Evolutionary conservation across 2,113 vertebrate species (phyloP).

Genomic region (Triplophysa rosa): DNA sequence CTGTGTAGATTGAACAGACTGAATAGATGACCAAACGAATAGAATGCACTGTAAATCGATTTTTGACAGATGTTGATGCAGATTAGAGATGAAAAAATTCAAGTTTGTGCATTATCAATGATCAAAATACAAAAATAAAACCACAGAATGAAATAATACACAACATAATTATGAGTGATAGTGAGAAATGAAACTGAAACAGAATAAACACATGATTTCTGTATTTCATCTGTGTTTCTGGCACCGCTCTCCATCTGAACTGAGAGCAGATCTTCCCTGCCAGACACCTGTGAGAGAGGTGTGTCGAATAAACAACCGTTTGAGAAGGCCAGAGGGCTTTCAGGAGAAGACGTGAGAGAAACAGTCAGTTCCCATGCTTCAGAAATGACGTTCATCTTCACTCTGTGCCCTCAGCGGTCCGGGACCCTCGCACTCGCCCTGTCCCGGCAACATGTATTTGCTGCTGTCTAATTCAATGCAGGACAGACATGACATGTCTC

Average conservation of each 20-base stretch:
- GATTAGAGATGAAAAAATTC: too few relatives aligned
- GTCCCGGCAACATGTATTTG: too few relatives aligned
- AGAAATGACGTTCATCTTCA: background rate
- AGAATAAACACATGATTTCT: too few relatives aligned
- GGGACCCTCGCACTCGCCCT: too few relatives aligned
- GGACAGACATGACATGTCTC: background rate
- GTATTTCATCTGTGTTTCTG: too few relatives aligned
- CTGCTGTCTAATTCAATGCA: too few relatives aligned
- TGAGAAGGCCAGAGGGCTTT: background rate
- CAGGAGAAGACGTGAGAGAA: background rate
- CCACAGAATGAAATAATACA: background rate
- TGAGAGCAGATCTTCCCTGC: too few relatives aligned
- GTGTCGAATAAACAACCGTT: background rate
- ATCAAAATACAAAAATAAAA: background rate
- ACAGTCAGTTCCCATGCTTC: conserved; percentile 5
- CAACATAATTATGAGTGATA: background rate
- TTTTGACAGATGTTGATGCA: too few relatives aligned
- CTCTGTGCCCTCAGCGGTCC: background rate
- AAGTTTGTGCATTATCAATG: background rate
- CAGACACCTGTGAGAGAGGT: background rate
- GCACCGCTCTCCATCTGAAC: too few relatives aligned
- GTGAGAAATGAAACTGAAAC: background rate
- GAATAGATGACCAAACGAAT: too few relatives aligned
- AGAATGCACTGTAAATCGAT: too few relatives aligned
- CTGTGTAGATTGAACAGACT: too few relatives aligned